Base-by-base conservation (phyloP, 2,797 vertebrate species). In the Gymnopithys bicolor region DNA sequence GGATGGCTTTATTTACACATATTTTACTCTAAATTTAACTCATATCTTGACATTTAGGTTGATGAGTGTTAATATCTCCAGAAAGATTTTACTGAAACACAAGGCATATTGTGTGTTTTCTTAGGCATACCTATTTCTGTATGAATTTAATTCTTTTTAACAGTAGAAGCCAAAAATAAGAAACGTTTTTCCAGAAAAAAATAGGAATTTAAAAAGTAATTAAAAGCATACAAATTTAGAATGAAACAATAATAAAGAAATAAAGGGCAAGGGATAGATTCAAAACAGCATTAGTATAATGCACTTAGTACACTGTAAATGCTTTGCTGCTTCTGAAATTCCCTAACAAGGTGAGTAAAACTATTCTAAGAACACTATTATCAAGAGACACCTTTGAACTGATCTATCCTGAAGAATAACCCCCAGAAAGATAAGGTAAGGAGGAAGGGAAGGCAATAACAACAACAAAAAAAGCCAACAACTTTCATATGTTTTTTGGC, bases 381-480 rank as follows among this genome's bases (percentile, higher is more conserved):
- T 92, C 97, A 96, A 93, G 97, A 98, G 98, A 97, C 96, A 97
- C 96, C 97, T 98, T 97, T 98, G 97, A 98, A 98, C 97, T 97
- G 94, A 97, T 98, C 93, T 97, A 95, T 98, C 97, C 97, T 97
- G 94, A 97, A 98, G 97, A 97, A 97, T 98, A 97, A 98, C 98
- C 98, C 97, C 98, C 97, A 98, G 98, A 97, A 98, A 97, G 96
- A 97, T 93, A 96, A 96, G 88, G 87, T 94, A 97, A 97, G 92
- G 95, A 96, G 94, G 67, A 87, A 93, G 30, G 52, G 19, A 27
- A 74, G 4, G 17, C 25, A 41, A 41, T 41, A 41, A 77, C 83
- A 88, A 48, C 43, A 53, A 13, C 15, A 83, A 15, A 33, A 86
- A 59, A 53, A 66, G 6, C 5, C 39, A 46, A 25, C 82, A 97